phyloP scores from a whole-genome alignment of 2,888 invertebrate genomes.

The Drosophila paracracens region DNA sequence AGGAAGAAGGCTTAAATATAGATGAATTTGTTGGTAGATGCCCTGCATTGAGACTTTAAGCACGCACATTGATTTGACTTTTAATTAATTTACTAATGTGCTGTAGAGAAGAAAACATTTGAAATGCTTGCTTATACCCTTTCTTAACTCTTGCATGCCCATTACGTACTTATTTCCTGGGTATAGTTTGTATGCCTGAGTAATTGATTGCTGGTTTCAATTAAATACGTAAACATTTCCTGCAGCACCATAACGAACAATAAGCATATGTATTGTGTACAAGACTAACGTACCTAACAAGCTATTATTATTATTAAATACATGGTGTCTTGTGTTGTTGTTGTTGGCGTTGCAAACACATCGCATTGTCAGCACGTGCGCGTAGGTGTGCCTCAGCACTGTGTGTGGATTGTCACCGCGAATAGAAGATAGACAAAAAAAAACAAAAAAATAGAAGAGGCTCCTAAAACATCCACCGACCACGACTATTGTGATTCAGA shows the following conservation, averaged over 20 bases:
- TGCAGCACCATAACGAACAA: slow-evolving; percentile 37
- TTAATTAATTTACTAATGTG: not conserved
- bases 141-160: not conserved
- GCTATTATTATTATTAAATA: slow-evolving; percentile 14
- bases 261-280: slow-evolving; percentile 1
- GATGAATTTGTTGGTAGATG: not conserved
- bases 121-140: not conserved
- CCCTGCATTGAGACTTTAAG: not conserved
- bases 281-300: slow-evolving; percentile 39
- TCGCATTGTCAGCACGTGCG: slow-evolving; percentile 50
- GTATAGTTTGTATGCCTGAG: not conserved
- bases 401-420: slow-evolving; percentile 18
- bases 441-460: not conserved
- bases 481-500: slow-evolving; percentile 40
- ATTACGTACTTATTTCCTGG: not conserved
- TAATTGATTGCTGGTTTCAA: slow-evolving; percentile 30
- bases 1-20: slow-evolving; percentile 1
- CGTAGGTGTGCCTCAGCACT: slow-evolving; percentile 33
- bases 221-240: slow-evolving; percentile 67
- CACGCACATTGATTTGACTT: not conserved
- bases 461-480: not conserved
- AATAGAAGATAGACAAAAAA: slow-evolving; percentile 1
- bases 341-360: slow-evolving; percentile 13
- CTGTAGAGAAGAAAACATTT: not conserved
- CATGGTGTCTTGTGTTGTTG: not conserved